phyloP scores from a whole-genome alignment of 2,113 vertebrate genomes.

The Podarcis cretensis region DNA sequence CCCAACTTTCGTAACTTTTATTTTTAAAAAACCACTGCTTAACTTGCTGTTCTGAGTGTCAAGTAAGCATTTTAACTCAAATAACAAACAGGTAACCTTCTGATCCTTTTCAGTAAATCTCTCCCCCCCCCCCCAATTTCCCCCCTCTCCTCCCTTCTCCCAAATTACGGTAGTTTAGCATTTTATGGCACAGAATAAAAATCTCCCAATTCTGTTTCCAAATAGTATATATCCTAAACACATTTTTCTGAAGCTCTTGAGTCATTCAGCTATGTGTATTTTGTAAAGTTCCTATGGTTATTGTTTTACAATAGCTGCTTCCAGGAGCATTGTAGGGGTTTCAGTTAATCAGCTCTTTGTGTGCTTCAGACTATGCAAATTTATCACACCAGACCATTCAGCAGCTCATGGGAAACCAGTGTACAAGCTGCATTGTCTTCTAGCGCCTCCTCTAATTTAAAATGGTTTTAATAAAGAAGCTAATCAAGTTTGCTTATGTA shows the following conservation, averaged over 20 bases:
- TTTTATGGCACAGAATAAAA: conserved; percentile 85
- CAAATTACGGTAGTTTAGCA: conserved; percentile 77
- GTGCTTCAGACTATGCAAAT: conserved; percentile 98
- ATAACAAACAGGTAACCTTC: conserved; percentile 76
- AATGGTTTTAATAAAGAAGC: conserved; percentile 98
- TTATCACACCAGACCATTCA: conserved; percentile 94
- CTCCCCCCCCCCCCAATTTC: background rate
- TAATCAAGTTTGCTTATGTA: conserved; percentile 89
- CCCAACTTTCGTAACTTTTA: conserved; percentile 30
- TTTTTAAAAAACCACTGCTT: conserved; percentile 24
- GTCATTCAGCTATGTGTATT: conserved; percentile 83
- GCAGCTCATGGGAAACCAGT: conserved; percentile 91
- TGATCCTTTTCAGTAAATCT: conserved; percentile 80
- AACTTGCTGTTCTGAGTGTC: conserved; percentile 56
- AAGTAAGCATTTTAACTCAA: conserved; percentile 65
- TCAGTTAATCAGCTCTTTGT: conserved; percentile 99
- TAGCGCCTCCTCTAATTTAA: conserved; percentile 88
- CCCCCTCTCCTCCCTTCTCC: conserved; percentile 38
- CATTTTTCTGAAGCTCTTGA: conserved; percentile 80
- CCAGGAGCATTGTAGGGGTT: conserved; percentile 87
- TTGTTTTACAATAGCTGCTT: conserved; percentile 89
- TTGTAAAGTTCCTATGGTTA: conserved; percentile 89
- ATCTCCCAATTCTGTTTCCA: conserved; percentile 80
- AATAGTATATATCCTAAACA: conserved; percentile 77
- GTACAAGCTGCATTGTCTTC: conserved; percentile 94